These are phyloP conservation scores for Picathartes gymnocephalus DNA, from an alignment of 2,113 vertebrate species.

Conservation along the genomic window DNA sequence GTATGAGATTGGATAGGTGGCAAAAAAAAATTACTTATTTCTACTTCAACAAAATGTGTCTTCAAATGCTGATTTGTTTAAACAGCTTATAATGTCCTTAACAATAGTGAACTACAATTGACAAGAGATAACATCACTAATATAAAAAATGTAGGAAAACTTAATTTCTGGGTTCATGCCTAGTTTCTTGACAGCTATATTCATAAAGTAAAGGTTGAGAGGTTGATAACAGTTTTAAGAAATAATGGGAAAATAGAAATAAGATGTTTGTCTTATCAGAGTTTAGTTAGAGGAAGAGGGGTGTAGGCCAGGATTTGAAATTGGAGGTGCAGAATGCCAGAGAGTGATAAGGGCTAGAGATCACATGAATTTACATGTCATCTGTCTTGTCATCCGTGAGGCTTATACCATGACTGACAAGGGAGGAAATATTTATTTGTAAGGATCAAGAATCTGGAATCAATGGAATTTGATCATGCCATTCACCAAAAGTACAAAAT, in stretches of 20 bases:
- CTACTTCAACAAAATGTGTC: not conserved
- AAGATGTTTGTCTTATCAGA: constrained; percentile 57
- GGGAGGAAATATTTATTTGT: constrained; percentile 21
- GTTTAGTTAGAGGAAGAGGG: constrained; percentile 52
- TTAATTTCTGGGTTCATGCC: not conserved
- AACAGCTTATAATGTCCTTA: not conserved
- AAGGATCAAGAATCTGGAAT: not conserved
- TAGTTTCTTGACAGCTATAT: constrained; percentile 61
- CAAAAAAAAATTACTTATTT: not conserved
- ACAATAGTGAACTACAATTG: not conserved
- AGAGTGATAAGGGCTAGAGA: constrained; percentile 41
- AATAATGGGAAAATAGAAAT: constrained; percentile 61
- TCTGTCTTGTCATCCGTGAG: not conserved
- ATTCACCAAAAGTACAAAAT: not conserved
- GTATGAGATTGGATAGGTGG: not conserved
- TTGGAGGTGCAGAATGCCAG: constrained; percentile 42
- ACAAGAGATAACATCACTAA: not conserved
- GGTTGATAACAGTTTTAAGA: constrained; percentile 55
- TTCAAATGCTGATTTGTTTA: not conserved
- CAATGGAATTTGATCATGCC: constrained; percentile 1
- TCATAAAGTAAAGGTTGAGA: constrained; percentile 57
- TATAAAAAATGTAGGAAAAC: constrained; percentile 21
- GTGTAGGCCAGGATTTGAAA: constrained; percentile 57
- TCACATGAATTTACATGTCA: constrained; percentile 38
- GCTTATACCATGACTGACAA: constrained; percentile 37